Percentiles rank a stretch among this genome's conserved stretches.
phyloP scores from a whole-genome alignment of 2,113 vertebrate species.

The Tachysurus fulvidraco region DNA sequence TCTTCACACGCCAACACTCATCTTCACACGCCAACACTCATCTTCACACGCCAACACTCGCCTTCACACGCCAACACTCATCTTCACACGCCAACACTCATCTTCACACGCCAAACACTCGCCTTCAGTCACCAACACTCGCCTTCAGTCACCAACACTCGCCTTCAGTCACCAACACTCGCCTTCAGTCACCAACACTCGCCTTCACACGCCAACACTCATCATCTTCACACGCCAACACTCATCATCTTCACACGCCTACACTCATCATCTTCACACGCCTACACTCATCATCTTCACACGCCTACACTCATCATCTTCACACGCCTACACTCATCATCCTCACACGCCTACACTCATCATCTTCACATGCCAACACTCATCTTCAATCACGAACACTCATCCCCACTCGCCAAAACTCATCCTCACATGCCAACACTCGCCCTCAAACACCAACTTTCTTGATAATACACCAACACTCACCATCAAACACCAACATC shows the following conservation, averaged over 20 bases:
- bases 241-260: background rate
- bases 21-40: background rate
- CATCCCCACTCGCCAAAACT: background rate
- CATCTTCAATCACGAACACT: background rate
- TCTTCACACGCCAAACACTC: background rate
- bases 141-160: background rate
- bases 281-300: background rate
- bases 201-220: background rate
- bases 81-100: background rate
- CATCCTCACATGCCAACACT: background rate
- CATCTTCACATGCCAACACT: background rate
- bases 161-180: background rate
- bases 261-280: background rate
- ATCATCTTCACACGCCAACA: background rate
- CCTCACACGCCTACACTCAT: background rate
- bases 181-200: background rate
- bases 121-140: background rate
- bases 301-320: background rate
- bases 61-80: background rate
- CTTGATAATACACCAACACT: background rate
- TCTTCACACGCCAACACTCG: background rate
- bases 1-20: background rate
- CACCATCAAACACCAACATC: background rate
- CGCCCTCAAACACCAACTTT: background rate
- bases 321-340: too few relatives aligned